Base-by-base conservation (phyloP, 2,113 vertebrate species). In the Gobio gobio region DNA sequence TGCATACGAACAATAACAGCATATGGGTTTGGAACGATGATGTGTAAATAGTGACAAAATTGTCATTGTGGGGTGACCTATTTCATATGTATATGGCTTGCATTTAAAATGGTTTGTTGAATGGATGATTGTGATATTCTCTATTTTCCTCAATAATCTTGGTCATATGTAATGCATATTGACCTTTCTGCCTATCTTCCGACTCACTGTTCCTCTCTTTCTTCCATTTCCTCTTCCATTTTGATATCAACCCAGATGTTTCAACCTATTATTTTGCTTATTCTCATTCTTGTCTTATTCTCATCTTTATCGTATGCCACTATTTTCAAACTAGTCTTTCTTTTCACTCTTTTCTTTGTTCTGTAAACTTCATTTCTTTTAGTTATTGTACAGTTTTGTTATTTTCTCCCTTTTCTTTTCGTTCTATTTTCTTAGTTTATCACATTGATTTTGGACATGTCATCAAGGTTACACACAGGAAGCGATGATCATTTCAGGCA, bases 241-340 rank as follows among this genome's bases (percentile, higher is more conserved):
- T 45, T 90, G 93, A 94, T 94, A 93, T 91, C 90, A 95, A 94
- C 94, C 93, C 92, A 99, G 98, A 99, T 99, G 98, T 99, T 99
- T 95, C 98, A 99, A 95, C 98, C 98, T 93, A 99, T 99, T 94
- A 99, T 99, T 97, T 96, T 99, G 94, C 96, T 99, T 93, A 99
- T 99, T 93, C 98, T 99, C 95, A 99, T 99, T 91, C 97, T 99
- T 90, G 98, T 99, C 94, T 96, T 99, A 94, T 99, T 99, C 94
- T 99, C 98, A 87, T 99, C 98, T 78, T 96, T 99, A 92, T 99
- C 98, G 86, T 99, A 99, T 92, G 96, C 97, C 92, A 99, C 98
- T 90, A 98, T 99, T 95, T 99, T 99, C 95, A 99, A 99, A 94
- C 94, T 99, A 94, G 97, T 99, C 91, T 99, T 99, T 91, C 97